Evolutionary conservation across 2,888 invertebrate species (phyloP).

Genomic region (Agrotis puta): DNA sequence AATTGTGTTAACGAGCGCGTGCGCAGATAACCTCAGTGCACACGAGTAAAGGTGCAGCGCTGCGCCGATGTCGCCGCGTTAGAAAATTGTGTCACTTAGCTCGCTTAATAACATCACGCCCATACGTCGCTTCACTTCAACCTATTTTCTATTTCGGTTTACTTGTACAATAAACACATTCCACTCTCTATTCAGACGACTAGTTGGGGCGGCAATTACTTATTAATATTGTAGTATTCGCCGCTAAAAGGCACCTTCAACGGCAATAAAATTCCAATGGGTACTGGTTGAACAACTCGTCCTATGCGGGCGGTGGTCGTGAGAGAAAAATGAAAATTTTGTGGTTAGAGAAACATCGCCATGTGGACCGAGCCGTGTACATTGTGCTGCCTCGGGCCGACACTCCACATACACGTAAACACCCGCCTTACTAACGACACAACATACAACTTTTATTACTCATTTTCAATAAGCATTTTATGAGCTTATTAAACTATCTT

Average conservation of each 20-base stretch:
- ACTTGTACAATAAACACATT: conserved; percentile 1
- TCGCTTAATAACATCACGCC: conserved; percentile 57
- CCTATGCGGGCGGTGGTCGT: conserved; percentile 81
- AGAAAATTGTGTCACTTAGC: conserved; percentile 68
- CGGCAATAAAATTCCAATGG: conserved; percentile 79
- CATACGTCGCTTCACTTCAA: conserved; percentile 35
- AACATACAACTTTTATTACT: conserved; percentile 5
- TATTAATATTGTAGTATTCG: conserved; percentile 49
- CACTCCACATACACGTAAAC: conserved; percentile 38
- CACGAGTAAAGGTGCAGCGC: conserved; percentile 59
- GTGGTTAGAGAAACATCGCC: conserved; percentile 77
- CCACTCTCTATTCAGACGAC: conserved; percentile 12
- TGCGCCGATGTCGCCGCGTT: conserved; percentile 50
- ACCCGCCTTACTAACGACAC: conserved; percentile 19
- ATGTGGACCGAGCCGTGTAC: conserved; percentile 67
- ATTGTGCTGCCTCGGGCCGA: conserved; percentile 61
- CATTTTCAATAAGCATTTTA: conserved; percentile 8
- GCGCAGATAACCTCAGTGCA: conserved; percentile 63
- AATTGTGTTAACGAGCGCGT: conserved; percentile 66
- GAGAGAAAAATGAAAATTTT: conserved; percentile 78
- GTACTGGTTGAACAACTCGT: conserved; percentile 62
- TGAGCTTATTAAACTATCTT: conserved; percentile 19
- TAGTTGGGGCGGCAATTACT: conserved; percentile 32
- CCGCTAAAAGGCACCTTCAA: conserved; percentile 72
- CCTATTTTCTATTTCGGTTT: conserved; percentile 10